phyloP scores from a whole-genome alignment of 2,113 vertebrate species.

The Dipodomys ordii region DNA sequence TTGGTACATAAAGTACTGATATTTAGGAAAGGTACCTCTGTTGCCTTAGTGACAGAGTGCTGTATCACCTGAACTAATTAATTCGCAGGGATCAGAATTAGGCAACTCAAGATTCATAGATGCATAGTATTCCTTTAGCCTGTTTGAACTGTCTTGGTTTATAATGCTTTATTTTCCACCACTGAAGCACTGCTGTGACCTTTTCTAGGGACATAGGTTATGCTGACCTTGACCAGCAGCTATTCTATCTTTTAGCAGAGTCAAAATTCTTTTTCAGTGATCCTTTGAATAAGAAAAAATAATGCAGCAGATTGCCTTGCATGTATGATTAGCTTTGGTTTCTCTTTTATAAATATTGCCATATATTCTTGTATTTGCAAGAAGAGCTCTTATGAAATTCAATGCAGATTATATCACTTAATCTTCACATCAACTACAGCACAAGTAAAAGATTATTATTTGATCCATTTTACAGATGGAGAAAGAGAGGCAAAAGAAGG shows the following conservation, averaged over 20 bases:
- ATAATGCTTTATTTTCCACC: not conserved
- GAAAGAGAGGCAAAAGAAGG: not conserved
- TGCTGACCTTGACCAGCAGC: not conserved
- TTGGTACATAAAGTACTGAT: not conserved
- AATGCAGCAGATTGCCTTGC: not conserved
- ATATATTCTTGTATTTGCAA: not conserved
- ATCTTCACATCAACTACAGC: not conserved
- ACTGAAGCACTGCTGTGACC: not conserved
- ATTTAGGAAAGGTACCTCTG: not conserved
- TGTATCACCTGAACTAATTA: too few species aligned
- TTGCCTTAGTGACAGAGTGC: too few species aligned
- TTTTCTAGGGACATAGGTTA: not conserved
- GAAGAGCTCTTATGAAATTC: not conserved
- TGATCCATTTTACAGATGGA: not conserved
- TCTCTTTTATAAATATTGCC: not conserved
- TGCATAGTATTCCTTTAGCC: not conserved
- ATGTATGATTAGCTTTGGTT: not conserved
- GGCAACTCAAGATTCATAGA: not conserved
- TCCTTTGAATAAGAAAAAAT: constrained; percentile 4
- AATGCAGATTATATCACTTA: not conserved
- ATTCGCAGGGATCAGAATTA: not conserved
- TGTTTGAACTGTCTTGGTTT: not conserved
- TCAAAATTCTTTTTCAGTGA: not conserved
- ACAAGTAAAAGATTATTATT: not conserved
- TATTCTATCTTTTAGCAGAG: not conserved